Evolutionary conservation across 2,797 vertebrate species (phyloP).

Genomic region (Peromyscus nudipes): DNA sequence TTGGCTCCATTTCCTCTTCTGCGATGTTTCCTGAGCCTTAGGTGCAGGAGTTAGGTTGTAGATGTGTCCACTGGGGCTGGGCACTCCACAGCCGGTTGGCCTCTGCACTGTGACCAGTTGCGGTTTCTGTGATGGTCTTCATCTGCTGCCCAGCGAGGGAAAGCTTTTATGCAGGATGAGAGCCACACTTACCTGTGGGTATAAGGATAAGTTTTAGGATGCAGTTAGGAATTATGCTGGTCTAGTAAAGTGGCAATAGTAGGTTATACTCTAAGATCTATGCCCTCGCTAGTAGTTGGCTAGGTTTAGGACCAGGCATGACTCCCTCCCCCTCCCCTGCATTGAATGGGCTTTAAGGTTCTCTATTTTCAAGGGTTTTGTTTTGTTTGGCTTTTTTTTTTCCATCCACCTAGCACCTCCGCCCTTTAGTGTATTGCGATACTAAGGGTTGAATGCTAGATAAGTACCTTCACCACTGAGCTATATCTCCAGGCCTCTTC

Average conservation of each 20-base stretch:
- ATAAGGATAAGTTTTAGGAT: neutral
- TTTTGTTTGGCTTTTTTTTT: neutral
- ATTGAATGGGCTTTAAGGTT: neutral
- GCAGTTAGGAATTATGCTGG: neutral
- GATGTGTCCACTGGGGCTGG: neutral
- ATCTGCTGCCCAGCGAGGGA: neutral
- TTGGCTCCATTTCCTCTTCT: neutral
- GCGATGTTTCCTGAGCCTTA: neutral
- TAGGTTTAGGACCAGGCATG: neutral
- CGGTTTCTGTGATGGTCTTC: neutral
- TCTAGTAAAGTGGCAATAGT: neutral
- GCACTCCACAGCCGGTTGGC: neutral
- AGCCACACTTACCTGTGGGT: neutral
- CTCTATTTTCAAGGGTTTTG: neutral
- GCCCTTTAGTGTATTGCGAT: neutral
- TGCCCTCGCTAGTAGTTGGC: neutral
- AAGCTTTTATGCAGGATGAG: neutral
- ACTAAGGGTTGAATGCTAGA: neutral
- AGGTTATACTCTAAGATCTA: neutral
- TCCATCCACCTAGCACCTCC: too few species aligned
- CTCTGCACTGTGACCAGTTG: too few species aligned
- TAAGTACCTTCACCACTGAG: neutral
- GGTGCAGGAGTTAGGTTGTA: neutral
- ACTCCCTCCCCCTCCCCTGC: neutral
- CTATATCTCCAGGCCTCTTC: neutral